A percentile compares a stretch with the other conserved stretches of the same genome.
phyloP scores from a whole-genome alignment of 2,113 vertebrate species.

The Himantopus leucocephalus region DNA sequence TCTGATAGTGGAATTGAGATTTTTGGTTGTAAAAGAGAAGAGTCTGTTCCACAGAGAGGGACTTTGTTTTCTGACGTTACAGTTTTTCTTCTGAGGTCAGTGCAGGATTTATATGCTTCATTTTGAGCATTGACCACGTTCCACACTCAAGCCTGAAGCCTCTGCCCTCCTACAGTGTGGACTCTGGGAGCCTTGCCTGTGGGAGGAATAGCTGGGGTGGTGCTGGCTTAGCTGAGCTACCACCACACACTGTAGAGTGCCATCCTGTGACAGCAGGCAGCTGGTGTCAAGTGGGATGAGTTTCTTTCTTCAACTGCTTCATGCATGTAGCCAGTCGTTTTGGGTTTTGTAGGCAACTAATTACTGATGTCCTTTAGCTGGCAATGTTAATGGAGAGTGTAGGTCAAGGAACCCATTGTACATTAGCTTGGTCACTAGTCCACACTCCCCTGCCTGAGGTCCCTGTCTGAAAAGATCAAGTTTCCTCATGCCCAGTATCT shows the following conservation, averaged over 20 bases:
- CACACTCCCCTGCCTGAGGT: neutral
- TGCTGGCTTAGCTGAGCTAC: neutral
- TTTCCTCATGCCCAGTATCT: neutral
- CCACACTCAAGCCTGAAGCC: neutral
- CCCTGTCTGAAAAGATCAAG: neutral
- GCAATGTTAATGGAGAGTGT: neutral
- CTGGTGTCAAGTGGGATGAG: neutral
- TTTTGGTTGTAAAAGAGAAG: neutral
- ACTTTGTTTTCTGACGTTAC: neutral
- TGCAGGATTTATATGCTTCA: neutral
- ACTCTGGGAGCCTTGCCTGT: neutral
- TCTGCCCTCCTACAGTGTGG: neutral
- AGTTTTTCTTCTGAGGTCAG: neutral
- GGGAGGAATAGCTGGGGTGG: neutral
- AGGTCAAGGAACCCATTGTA: neutral
- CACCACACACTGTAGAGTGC: accelerated
- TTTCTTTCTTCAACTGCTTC: neutral
- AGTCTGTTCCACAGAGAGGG: neutral
- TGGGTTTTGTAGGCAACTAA: neutral
- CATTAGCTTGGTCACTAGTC: neutral
- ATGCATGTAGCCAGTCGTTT: neutral
- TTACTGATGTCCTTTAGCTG: neutral
- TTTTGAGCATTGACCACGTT: neutral
- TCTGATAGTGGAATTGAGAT: neutral
- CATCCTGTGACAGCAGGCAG: neutral